phyloP scores from a whole-genome alignment of 2,797 vertebrate species.

The Cynopterus sphinx region DNA sequence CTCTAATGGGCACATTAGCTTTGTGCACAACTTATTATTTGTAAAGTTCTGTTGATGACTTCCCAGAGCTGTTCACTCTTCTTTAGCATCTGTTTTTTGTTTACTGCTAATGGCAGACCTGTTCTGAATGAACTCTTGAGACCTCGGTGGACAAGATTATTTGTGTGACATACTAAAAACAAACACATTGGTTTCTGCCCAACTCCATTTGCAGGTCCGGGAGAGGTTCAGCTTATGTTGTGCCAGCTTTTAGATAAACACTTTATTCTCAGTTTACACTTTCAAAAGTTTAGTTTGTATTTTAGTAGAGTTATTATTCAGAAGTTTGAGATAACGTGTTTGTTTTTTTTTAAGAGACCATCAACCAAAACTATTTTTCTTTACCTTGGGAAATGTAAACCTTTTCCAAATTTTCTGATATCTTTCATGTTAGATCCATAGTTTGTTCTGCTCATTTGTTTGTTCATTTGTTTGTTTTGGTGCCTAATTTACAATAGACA shows the following conservation, averaged over 20 bases:
- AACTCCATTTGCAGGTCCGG: neutral
- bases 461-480: neutral
- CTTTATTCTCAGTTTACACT: conserved; percentile 48
- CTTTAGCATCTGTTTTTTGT: conserved; percentile 28
- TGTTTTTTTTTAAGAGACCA: neutral
- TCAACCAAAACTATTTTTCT: neutral
- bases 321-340: neutral
- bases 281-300: neutral
- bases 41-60: neutral
- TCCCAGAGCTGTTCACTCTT: neutral
- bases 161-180: conserved; percentile 35
- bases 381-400: neutral
- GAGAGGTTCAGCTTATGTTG: neutral
- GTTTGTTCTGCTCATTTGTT: neutral
- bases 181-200: conserved; percentile 20
- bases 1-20: neutral
- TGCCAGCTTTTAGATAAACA: conserved; percentile 50
- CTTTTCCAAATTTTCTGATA: neutral
- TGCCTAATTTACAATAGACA: neutral
- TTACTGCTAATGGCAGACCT: neutral
- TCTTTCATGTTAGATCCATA: neutral
- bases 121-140: conserved; percentile 34
- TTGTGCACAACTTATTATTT: neutral
- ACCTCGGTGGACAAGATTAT: neutral
- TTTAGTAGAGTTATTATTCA: conserved; percentile 44